Conservation (phyloP, 92 coral and sea anemone genomes). For the Paragorgia papillata region DNA sequence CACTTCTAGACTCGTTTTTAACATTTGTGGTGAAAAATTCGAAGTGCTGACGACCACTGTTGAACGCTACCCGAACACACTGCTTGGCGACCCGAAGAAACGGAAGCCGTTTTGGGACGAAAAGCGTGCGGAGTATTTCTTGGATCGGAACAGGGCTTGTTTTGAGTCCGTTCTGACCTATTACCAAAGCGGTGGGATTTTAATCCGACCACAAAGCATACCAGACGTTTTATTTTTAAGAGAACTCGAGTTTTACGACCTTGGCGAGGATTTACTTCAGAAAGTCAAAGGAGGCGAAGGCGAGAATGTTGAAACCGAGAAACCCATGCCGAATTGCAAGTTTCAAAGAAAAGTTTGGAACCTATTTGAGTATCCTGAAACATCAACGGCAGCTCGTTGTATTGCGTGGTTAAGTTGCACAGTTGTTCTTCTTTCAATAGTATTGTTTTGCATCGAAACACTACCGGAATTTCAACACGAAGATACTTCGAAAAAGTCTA, state of each 20-base stretch:
- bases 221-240: conserved; percentile 82
- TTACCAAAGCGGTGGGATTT: conserved; percentile 87
- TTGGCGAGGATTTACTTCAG: conserved; percentile 80
- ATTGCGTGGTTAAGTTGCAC: conserved; percentile 81
- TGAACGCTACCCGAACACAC: conserved; percentile 82
- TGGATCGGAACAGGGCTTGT: conserved; percentile 91
- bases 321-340: conserved; percentile 70
- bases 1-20: conserved; percentile 70
- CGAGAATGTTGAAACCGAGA: conserved; percentile 47
- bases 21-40: conserved; percentile 82
- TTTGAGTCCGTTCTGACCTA: conserved; percentile 91
- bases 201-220: conserved; percentile 79
- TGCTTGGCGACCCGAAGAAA: conserved; percentile 70
- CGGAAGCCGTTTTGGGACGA: conserved; percentile 75
- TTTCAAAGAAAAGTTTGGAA: conserved; percentile 78
- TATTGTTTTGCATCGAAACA: conserved; percentile 91
- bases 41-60: conserved; percentile 82
- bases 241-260: conserved; percentile 87
- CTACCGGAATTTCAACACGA: conserved; percentile 80
- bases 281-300: conserved; percentile 75
- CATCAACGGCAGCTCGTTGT: conserved; percentile 75
- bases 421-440: conserved; percentile 78
- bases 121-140: conserved; percentile 70
- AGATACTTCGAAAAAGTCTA: conserved; percentile 38
- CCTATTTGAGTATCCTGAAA: conserved; percentile 90